Evolutionary conservation across 1,140 invertebrate species (phyloP), one percentile per base, ranked within the genome.

Genomic region (Trinorchestia longiramus): DNA sequence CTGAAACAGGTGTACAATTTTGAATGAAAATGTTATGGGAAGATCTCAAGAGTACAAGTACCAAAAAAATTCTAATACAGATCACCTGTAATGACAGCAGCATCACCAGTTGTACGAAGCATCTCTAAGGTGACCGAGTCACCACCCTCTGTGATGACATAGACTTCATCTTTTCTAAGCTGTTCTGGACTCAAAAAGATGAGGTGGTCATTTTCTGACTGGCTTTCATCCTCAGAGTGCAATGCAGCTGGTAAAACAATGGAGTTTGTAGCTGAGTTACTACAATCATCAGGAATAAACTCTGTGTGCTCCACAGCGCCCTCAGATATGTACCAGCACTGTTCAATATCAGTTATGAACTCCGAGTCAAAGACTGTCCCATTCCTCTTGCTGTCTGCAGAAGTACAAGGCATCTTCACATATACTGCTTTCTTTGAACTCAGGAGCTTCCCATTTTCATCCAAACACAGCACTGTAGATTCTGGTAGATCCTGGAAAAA

Each of bases 121-220:
- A 94, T 94, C 40, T 94, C 92, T 19, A 94, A 43, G 28, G 92
- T 94, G 43, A 94, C 92, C 0, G 92, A 94, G 92, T 94, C 92
- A 3, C 92, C 92, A 45, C 43, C 92, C 43, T 94, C 92, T 94
- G 92, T 94, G 19, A 94, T 36, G 40, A 94, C 92, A 94, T 94
- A 94, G 40, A 94, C 92, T 94, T 94, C 92, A 94, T 94, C 92
- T 47, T 94, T 94, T 47, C 44, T 94, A 17, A 94, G 92, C 40
- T 94, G 92, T 45, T 94, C 92, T 19, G 45, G 41, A 47, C 43
- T 94, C 11, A 94, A n/a, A 47, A 94, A 94, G 15, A 94, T 94
- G 43, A 94, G 92, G 28, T 94, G 92, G 41, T 94, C 92, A 94
- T 94, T 45, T 94, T 94, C 43, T 43, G 23, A 42, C 43, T 94